Evolutionary conservation across 2,888 invertebrate species (phyloP).

Genomic region (Scrobipalpa atriplicella): DNA sequence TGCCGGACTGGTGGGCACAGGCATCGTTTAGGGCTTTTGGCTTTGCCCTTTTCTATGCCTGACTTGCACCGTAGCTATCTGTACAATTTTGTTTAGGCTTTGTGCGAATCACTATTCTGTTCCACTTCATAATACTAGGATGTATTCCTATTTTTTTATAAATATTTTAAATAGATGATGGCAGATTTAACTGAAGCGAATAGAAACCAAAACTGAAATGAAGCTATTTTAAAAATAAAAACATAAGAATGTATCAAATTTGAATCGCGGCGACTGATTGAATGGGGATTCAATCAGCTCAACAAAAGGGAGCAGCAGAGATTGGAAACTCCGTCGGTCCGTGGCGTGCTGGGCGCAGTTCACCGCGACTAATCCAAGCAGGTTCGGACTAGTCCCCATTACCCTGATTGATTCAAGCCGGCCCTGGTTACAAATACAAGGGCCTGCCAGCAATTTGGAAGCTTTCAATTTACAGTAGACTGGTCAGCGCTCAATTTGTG

Average conservation of each 20-base stretch:
- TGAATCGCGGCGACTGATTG: slow-evolving; percentile 22
- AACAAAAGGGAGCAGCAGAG: slow-evolving; percentile 53
- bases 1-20: slow-evolving; percentile 43
- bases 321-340: slow-evolving; percentile 55
- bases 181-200: background rate
- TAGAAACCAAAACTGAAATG: background rate
- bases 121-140: no score
- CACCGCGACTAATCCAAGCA: slow-evolving; percentile 69
- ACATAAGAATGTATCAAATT: background rate
- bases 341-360: slow-evolving; percentile 49
- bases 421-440: slow-evolving; percentile 75
- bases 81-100: slow-evolving; percentile 64
- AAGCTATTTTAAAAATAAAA: slow-evolving; percentile 4
- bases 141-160: background rate
- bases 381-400: slow-evolving; percentile 75
- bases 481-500: slow-evolving; percentile 68
- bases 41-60: slow-evolving; percentile 39
- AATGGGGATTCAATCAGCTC: slow-evolving; percentile 54
- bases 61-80: slow-evolving; percentile 46
- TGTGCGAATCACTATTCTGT: slow-evolving; percentile 56
- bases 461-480: slow-evolving; percentile 77
- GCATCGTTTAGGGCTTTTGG: slow-evolving; percentile 58
- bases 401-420: slow-evolving; percentile 76
- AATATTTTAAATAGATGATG: background rate
- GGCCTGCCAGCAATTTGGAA: slow-evolving; percentile 68